Evolutionary conservation across 1,140 invertebrate genomes (phyloP).

Genomic region (Formica selysi): DNA sequence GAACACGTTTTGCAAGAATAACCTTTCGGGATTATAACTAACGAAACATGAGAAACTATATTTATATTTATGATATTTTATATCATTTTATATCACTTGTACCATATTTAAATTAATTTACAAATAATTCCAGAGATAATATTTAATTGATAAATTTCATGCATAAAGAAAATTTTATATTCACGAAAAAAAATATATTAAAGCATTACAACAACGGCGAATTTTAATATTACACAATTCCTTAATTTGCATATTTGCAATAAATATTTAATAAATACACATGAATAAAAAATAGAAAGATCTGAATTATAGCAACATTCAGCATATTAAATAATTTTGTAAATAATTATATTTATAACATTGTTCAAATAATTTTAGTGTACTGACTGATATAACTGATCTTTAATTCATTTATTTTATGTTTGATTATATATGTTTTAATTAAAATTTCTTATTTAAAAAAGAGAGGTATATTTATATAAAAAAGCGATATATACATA

Average conservation of each 20-base stretch:
- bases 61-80: slow-evolving; percentile 35
- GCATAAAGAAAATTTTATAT: slow-evolving; percentile 1
- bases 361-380: slow-evolving; percentile 15
- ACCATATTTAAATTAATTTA: slow-evolving; percentile 26
- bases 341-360: slow-evolving; percentile 32
- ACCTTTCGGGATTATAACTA: slow-evolving; percentile 29
- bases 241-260: slow-evolving; percentile 15
- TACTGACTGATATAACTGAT: neutral
- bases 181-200: neutral
- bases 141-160: slow-evolving; percentile 18
- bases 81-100: slow-evolving; percentile 34
- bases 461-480: neutral
- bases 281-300: neutral
- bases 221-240: slow-evolving; percentile 10
- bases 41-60: neutral
- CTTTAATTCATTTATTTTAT: slow-evolving; percentile 16
- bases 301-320: neutral
- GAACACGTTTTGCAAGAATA: slow-evolving; percentile 44
- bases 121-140: neutral
- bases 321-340: neutral
- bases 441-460: neutral
- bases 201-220: neutral
- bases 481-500: no score
- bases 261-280: slow-evolving; percentile 2
- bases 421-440: neutral